phyloP scores from a whole-genome alignment of 2,888 invertebrate species.

The Allophyes oxyacanthae region DNA sequence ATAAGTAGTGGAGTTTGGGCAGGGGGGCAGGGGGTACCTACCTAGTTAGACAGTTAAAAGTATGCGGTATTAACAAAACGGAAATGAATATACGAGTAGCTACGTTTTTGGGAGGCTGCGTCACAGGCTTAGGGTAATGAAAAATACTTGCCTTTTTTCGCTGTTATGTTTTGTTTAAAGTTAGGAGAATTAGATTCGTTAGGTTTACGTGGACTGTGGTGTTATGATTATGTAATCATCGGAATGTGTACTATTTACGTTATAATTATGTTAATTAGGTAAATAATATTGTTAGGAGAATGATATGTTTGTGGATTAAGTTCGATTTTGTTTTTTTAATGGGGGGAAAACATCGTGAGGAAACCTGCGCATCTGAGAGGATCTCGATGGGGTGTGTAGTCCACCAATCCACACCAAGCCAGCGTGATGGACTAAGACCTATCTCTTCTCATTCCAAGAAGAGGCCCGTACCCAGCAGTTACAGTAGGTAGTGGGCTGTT shows the following conservation, averaged over 20 bases:
- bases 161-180: slow-evolving; percentile 64
- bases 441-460: no score
- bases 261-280: no score
- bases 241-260: background rate
- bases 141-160: slow-evolving; percentile 80
- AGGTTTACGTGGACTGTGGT: slow-evolving; percentile 15
- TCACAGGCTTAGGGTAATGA: slow-evolving; percentile 86
- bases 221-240: background rate
- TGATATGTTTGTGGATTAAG: no score
- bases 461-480: no score
- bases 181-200: slow-evolving; percentile 43
- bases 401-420: no score
- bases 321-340: no score
- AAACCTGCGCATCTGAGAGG: no score
- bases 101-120: slow-evolving; percentile 84
- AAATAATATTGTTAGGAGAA: no score
- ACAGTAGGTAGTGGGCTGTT: no score
- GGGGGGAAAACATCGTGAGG: no score
- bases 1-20: slow-evolving; percentile 83
- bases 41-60: slow-evolving; percentile 90
- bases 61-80: slow-evolving; percentile 89
- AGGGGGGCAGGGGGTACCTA: slow-evolving; percentile 67
- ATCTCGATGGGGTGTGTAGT: no score
- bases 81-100: slow-evolving; percentile 89
- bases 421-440: no score